These are phyloP conservation scores for Tridacna crocea DNA, from an alignment of 2,888 invertebrate genomes.

Conservation along the genomic window DNA sequence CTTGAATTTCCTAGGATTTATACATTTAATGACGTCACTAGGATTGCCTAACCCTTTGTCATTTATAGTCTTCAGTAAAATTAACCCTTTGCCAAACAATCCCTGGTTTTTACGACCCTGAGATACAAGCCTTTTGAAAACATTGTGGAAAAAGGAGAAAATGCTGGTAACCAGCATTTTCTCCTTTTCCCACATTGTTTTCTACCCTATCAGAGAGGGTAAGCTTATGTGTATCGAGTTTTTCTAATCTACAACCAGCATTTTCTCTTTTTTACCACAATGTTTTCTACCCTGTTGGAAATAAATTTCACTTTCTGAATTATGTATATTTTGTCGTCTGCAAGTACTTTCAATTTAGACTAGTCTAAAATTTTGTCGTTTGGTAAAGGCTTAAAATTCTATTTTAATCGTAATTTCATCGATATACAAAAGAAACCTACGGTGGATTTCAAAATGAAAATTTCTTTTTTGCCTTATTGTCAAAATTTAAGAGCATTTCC, in stretches of 20 bases:
- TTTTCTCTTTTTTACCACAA: slow-evolving; percentile 9
- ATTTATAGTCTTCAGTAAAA: no score
- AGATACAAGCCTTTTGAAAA: no score
- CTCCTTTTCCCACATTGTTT: slow-evolving; percentile 18
- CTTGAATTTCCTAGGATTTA: slow-evolving; percentile 3
- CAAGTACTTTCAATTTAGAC: background rate
- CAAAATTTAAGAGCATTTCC: no score
- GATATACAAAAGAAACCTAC: no score
- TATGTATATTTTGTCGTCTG: background rate
- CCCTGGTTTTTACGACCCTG: no score
- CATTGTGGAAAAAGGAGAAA: no score
- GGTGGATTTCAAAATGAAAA: no score
- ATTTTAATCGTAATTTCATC: no score
- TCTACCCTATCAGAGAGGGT: background rate
- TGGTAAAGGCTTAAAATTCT: background rate
- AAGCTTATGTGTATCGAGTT: no score
- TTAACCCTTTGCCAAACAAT: no score
- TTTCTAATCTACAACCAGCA: slow-evolving; percentile 4
- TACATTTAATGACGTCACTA: slow-evolving; percentile 8
- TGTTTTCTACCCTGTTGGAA: background rate
- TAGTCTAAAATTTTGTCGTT: background rate
- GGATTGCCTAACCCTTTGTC: background rate
- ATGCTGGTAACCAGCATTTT: no score
- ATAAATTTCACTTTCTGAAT: background rate
- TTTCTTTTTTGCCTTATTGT: no score